Conservation (phyloP, 2,888 invertebrate species). For the Toxonevra muliebris region DNA sequence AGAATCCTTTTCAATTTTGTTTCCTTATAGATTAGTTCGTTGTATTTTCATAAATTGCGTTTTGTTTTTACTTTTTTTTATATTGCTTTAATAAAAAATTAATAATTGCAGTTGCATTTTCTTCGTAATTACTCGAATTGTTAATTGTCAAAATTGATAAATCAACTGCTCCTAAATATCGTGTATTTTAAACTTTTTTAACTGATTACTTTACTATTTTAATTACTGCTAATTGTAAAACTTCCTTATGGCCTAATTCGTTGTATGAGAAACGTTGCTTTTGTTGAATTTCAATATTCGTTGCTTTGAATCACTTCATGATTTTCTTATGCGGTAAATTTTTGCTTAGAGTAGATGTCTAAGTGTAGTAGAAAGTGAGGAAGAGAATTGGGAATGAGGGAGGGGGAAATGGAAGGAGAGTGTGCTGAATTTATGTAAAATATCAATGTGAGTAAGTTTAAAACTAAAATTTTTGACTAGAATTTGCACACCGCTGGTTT, state of each 20-base stretch:
- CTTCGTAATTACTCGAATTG: no score
- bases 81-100: no score
- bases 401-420: conserved; percentile 11
- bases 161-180: conserved; percentile 18
- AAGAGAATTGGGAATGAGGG: background rate
- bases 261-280: conserved; percentile 67
- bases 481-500: background rate
- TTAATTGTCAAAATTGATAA: conserved; percentile 26
- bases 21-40: background rate
- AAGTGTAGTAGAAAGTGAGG: conserved; percentile 9
- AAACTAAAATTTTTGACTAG: conserved; percentile 20
- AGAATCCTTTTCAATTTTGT: background rate
- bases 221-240: conserved; percentile 35
- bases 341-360: conserved; percentile 7
- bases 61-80: no score
- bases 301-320: conserved; percentile 57
- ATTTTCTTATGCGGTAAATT: no score
- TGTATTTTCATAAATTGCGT: conserved; percentile 6
- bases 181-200: conserved; percentile 11
- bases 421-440: conserved; percentile 3
- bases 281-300: conserved; percentile 59
- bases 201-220: conserved; percentile 5
- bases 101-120: no score
- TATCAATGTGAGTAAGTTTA: conserved; percentile 22
- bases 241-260: conserved; percentile 64